Evolutionary conservation across 2,888 invertebrate genomes (phyloP).

Genomic region (Ennomos erosarius): DNA sequence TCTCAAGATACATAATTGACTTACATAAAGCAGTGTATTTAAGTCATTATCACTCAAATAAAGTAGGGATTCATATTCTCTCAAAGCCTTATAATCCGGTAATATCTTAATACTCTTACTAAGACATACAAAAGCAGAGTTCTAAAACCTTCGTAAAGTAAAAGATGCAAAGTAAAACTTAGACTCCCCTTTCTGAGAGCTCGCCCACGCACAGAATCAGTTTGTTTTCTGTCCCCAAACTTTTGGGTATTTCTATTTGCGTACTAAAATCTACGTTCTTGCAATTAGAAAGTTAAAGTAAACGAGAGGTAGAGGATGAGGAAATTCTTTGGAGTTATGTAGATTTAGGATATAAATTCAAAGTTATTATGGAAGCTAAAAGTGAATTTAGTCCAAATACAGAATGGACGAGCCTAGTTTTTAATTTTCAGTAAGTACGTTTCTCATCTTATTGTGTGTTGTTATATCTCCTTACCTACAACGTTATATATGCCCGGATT

Average conservation of each 20-base stretch:
- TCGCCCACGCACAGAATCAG: slow-evolving; percentile 8
- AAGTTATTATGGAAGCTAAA: background rate
- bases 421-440: too few relatives aligned
- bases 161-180: slow-evolving; percentile 2
- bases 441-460: too few relatives aligned
- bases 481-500: too few relatives aligned
- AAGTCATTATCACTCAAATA: too few relatives aligned
- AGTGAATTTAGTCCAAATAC: too few relatives aligned
- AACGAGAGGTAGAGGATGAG: slow-evolving; percentile 4
- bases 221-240: slow-evolving; percentile 16
- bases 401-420: too few relatives aligned
- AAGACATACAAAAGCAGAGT: slow-evolving; percentile 1
- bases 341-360: background rate
- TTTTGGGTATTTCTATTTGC: slow-evolving; percentile 22
- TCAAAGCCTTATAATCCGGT: too few relatives aligned
- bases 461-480: too few relatives aligned
- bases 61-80: too few relatives aligned
- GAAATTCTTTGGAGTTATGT: slow-evolving; percentile 5
- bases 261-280: slow-evolving; percentile 8
- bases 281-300: slow-evolving; percentile 19
- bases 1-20: too few relatives aligned
- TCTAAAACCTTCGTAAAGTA: background rate
- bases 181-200: background rate
- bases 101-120: too few relatives aligned
- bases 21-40: too few relatives aligned